Evolutionary conservation across 1,140 invertebrate genomes (phyloP).

Genomic region (Aphidius gifuensis): DNA sequence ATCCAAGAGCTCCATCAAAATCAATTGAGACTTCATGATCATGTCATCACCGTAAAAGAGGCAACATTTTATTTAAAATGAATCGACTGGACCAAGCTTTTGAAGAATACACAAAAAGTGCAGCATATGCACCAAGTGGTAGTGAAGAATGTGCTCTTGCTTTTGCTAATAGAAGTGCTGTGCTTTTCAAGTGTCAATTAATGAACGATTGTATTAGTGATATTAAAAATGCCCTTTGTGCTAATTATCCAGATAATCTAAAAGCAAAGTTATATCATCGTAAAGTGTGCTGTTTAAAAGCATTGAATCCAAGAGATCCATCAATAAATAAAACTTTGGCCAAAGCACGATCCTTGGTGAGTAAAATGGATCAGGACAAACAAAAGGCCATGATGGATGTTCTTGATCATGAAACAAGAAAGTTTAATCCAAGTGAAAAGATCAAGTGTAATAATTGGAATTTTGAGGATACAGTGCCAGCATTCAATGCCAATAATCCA

Average conservation of each 20-base stretch:
- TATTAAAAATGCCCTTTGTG: neutral
- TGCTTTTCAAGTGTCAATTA: neutral
- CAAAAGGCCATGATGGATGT: neutral
- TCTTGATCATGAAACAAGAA: neutral
- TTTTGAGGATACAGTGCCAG: neutral
- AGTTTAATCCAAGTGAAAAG: neutral
- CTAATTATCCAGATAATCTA: neutral
- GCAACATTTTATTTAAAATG: too few relatives aligned
- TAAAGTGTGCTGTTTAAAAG: too few relatives aligned
- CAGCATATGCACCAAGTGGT: slow-evolving; percentile 7
- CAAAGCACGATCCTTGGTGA: too few relatives aligned
- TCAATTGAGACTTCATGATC: too few relatives aligned
- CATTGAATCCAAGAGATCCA: too few relatives aligned
- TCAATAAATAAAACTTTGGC: neutral
- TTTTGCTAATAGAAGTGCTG: neutral
- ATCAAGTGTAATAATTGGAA: slow-evolving; percentile 1
- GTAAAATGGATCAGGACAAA: too few relatives aligned
- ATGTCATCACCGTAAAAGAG: too few relatives aligned
- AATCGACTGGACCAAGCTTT: too few relatives aligned
- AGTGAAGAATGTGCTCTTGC: neutral
- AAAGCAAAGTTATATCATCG: neutral
- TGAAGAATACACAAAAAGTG: neutral
- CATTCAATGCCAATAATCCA: slow-evolving; percentile 30
- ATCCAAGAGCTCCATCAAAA: too few relatives aligned
- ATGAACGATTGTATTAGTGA: slow-evolving; percentile 2